phyloP scores from a whole-genome alignment of 2,113 vertebrate genomes.

The Bothrops jararaca region DNA sequence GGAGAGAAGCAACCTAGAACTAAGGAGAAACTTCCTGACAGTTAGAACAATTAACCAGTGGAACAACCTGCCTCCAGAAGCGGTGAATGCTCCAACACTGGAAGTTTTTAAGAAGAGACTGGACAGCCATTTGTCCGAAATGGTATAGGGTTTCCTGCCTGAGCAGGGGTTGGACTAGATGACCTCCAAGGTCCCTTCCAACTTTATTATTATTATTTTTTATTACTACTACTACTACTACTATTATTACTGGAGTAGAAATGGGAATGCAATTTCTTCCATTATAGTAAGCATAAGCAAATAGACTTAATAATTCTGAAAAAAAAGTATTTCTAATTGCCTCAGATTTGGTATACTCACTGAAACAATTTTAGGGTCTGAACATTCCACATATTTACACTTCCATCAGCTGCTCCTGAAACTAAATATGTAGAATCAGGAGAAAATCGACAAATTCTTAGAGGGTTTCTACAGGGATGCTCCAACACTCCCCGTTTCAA shows the following conservation, averaged over 20 bases:
- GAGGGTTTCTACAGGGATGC: constrained; percentile 83
- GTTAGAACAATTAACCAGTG: no score
- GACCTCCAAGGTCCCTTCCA: no score
- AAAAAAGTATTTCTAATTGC: not conserved
- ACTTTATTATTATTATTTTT: no score
- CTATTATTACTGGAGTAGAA: not conserved
- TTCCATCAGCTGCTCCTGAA: constrained; percentile 87
- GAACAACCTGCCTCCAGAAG: no score
- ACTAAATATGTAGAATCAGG: constrained; percentile 71
- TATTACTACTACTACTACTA: no score
- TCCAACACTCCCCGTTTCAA: constrained; percentile 75
- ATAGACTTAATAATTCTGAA: not conserved
- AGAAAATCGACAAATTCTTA: constrained; percentile 84
- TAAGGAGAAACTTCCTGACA: no score
- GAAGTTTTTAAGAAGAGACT: no score
- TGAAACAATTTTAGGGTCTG: constrained; percentile 70
- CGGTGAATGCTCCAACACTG: no score
- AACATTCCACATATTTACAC: constrained; percentile 83
- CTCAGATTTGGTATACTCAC: constrained; percentile 45
- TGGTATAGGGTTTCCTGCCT: no score
- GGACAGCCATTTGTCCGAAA: no score
- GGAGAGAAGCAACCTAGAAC: no score
- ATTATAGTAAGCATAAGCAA: not conserved
- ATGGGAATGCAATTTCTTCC: not conserved
- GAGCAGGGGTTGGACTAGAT: no score